A percentile compares a stretch with the other conserved stretches of the same genome.
Conservation (phyloP, 2,113 vertebrate species). For the Erythrolamprus reginae region DNA sequence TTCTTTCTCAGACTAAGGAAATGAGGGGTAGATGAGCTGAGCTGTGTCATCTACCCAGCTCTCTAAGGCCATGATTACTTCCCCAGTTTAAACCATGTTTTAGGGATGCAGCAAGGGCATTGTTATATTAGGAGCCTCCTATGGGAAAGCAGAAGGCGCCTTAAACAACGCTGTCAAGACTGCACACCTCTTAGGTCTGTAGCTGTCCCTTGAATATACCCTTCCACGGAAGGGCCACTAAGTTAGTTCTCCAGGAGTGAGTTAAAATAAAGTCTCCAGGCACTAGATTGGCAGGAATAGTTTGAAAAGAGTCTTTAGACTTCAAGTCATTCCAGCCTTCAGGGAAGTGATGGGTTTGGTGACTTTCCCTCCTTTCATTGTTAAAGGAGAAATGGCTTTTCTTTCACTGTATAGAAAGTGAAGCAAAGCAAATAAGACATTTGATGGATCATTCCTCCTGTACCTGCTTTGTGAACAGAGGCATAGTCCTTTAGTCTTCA, state of each 20-base stretch:
- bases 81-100: neutral
- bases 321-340: constrained; percentile 26
- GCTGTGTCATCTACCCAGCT: neutral
- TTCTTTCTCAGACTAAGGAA: neutral
- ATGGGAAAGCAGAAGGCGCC: neutral
- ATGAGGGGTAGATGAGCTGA: neutral
- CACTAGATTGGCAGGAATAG: neutral
- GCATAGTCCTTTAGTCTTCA: constrained; percentile 46
- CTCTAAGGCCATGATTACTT: neutral
- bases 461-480: constrained; percentile 44
- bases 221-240: neutral
- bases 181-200: neutral
- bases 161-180: neutral
- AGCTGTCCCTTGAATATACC: neutral
- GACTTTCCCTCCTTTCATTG: constrained; percentile 21
- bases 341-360: neutral
- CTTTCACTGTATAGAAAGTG: constrained; percentile 37
- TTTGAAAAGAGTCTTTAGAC: constrained; percentile 6
- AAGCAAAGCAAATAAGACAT: constrained; percentile 43
- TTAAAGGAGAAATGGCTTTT: constrained; percentile 33
- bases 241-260: neutral
- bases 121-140: neutral
- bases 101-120: neutral
- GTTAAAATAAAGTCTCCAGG: neutral
- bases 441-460: constrained; percentile 43